phyloP scores from a whole-genome alignment of 2,113 vertebrate species.

The Peucedramus taeniatus region DNA sequence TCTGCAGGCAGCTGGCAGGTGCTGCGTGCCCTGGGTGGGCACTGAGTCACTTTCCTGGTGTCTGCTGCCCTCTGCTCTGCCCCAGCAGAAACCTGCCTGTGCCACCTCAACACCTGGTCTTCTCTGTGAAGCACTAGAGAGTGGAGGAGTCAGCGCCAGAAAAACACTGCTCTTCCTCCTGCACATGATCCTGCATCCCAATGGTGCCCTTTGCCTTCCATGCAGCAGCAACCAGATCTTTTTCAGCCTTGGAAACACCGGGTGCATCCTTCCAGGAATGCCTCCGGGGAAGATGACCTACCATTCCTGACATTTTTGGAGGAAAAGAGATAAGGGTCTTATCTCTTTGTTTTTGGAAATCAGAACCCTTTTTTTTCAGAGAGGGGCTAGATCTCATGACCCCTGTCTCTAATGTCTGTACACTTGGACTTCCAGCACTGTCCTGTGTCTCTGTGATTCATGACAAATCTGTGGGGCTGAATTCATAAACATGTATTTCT shows the following conservation, averaged over 20 bases:
- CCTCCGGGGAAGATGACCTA: background rate
- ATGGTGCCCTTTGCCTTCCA: background rate
- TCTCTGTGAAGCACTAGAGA: background rate
- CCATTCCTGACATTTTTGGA: background rate
- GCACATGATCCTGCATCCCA: fast-evolving
- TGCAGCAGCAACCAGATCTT: background rate
- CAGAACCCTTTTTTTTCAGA: background rate
- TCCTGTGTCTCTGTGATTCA: background rate
- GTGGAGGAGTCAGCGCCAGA: background rate
- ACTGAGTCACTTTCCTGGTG: background rate
- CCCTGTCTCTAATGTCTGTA: background rate
- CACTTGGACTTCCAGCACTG: background rate
- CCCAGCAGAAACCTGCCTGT: background rate
- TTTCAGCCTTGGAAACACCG: background rate
- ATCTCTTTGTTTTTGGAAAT: background rate
- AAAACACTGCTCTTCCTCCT: background rate
- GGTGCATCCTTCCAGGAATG: background rate
- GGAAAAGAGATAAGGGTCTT: background rate
- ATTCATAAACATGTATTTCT: background rate
- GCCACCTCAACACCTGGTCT: background rate
- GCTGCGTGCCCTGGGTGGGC: background rate
- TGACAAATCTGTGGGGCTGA: background rate
- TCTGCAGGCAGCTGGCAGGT: fast-evolving
- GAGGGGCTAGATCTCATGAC: background rate
- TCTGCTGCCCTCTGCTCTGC: background rate